A percentile compares a stretch with the other conserved stretches of the same genome.
These are phyloP conservation scores for Drosophila bocki DNA, from an alignment of 1,140 invertebrate species.

Conservation along the genomic window DNA sequence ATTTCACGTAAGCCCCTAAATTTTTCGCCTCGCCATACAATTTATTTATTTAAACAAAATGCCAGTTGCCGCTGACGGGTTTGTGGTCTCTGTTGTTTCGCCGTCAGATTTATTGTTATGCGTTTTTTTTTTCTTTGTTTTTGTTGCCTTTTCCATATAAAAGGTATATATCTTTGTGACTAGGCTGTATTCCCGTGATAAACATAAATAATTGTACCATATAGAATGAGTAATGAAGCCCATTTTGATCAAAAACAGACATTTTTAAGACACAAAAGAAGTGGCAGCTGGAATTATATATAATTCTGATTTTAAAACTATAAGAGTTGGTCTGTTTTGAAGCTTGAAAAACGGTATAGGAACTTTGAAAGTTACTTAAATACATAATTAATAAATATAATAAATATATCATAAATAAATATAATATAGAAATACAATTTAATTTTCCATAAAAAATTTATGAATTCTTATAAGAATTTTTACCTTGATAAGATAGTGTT, in stretches of 20 bases:
- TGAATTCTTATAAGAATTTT: background rate
- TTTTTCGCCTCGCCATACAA: slow-evolving; percentile 34
- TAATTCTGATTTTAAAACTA: background rate
- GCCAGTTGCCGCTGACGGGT: slow-evolving; percentile 5
- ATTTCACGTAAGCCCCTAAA: slow-evolving; percentile 33
- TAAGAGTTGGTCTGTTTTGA: background rate
- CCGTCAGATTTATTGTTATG: slow-evolving; percentile 55
- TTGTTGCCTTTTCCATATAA: slow-evolving; percentile 13
- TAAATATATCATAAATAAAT: too few relatives aligned
- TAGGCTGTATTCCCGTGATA: slow-evolving; percentile 1
- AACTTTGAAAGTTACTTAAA: background rate
- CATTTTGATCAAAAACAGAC: slow-evolving; percentile 6
- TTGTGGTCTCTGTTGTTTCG: slow-evolving; percentile 22
- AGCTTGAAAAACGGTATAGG: background rate
- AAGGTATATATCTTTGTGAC: slow-evolving; percentile 16
- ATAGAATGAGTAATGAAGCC: background rate
- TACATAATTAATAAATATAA: too few relatives aligned
- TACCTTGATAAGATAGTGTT: background rate
- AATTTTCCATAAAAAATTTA: background rate
- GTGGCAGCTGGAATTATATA: background rate
- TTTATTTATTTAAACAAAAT: slow-evolving; percentile 57
- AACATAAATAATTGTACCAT: background rate
- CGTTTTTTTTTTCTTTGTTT: slow-evolving; percentile 16
- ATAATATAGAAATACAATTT: too few relatives aligned
- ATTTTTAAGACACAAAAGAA: background rate